A percentile compares a stretch with the other conserved stretches of the same genome.
phyloP scores from a whole-genome alignment of 2,888 invertebrate genomes.

The Eurytoma adleriae region DNA sequence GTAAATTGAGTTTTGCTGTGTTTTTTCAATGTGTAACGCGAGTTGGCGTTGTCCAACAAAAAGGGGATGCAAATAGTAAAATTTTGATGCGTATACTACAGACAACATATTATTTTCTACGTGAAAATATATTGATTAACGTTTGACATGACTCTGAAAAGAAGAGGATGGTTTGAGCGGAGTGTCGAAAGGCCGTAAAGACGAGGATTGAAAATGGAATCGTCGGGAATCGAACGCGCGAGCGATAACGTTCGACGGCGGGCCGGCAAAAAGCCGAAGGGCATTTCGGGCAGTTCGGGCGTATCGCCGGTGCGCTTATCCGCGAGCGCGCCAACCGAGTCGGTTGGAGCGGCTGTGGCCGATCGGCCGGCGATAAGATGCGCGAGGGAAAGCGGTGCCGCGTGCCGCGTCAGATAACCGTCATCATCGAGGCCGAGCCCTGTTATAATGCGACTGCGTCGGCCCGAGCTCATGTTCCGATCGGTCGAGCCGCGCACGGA shows the following conservation, averaged over 20 bases:
- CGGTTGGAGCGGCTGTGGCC: background rate
- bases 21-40: background rate
- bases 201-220: no score
- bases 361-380: constrained; percentile 1
- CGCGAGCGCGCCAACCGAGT: background rate
- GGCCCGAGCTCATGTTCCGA: no score
- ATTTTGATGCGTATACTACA: no score
- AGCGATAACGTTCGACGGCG: no score
- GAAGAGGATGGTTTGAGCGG: no score
- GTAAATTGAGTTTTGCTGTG: background rate
- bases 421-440: background rate
- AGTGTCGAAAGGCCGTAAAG: no score
- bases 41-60: background rate
- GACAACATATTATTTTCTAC: no score
- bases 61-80: background rate
- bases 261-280: background rate
- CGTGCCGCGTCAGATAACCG: constrained; percentile 32
- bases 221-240: no score
- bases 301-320: constrained; percentile 5
- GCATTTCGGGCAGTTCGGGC: background rate
- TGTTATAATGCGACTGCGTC: no score
- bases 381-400: background rate
- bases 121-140: no score
- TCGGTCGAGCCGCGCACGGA: background rate
- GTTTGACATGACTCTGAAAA: no score